Evolutionary conservation across 1,140 invertebrate genomes (phyloP), one percentile per base, ranked within the genome.

Genomic region (Macrocentrus cingulum): DNA sequence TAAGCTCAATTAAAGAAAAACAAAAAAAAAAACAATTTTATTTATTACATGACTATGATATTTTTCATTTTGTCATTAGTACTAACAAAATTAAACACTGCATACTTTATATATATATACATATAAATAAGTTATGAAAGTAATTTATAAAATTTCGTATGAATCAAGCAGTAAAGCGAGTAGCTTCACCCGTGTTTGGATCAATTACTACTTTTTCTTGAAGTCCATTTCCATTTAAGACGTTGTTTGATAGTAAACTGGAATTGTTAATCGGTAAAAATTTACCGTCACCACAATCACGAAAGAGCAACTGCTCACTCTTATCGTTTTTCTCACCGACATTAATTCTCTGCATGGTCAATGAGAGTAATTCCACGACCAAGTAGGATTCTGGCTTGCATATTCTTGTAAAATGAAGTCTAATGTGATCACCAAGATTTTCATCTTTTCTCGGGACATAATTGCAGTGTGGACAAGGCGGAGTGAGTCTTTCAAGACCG

Each of bases 381-480:
- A 85, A 76, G 68, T 82, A 87, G 2, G 81, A 83, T 13, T 87
- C 87, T 2, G 88, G 83, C 53, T 79, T 83, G 11, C 84, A 74
- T 48, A 81, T 73, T 67, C 85, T 84, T 25, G 80, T 81, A 69
- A 93, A 92, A 74, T 94, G 91, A 19, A 91, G 77, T 73, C 89
- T 91, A 19, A 88, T 82, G 74, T 94, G 91, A 56, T 93, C 91
- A n/a, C 85, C 79, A 5, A 91, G 71, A 56, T 91, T 88, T 68
- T 91, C 87, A 8, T 84, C 84, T 67, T 92, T 90, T 0, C 87
- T 84, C 1, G 89, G 89, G 16, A 87, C 87, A 72, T 91, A 91
- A 77, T 92, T 89, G 76, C 92, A 94, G 70, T 90, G 87, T n/a
- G 87, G 85, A 76, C 92, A 94, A 3, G 75, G 64, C 4, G 63